Conservation (phyloP, 2,888 invertebrate genomes). For the Lasius fuliginosus region DNA sequence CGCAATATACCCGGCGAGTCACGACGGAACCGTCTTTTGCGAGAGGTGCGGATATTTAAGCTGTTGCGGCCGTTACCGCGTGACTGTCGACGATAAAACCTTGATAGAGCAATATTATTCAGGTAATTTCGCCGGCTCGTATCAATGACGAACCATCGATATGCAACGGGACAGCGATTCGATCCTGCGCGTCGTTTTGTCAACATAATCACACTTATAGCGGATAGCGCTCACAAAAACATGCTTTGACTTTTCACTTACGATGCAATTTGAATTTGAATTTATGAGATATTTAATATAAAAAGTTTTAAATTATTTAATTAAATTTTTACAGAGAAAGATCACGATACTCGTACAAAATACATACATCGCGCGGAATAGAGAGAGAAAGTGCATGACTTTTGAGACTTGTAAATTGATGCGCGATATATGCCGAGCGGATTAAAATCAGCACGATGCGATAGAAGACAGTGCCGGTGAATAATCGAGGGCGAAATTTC, state of each 20-base stretch:
- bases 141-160: background rate
- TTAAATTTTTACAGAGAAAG: background rate
- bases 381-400: slow-evolving; percentile 18
- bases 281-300: background rate
- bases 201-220: background rate
- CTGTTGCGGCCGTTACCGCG: slow-evolving; percentile 32
- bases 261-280: background rate
- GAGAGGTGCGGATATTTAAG: slow-evolving; percentile 32
- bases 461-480: slow-evolving; percentile 24
- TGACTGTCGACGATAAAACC: slow-evolving; percentile 52
- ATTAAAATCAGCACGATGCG: slow-evolving; percentile 38
- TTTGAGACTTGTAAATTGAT: slow-evolving; percentile 15
- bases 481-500: slow-evolving; percentile 51
- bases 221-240: background rate
- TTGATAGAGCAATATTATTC: slow-evolving; percentile 54
- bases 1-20: slow-evolving; percentile 31
- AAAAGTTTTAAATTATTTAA: background rate
- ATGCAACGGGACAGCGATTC: background rate
- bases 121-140: slow-evolving; percentile 31
- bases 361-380: background rate
- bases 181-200: background rate
- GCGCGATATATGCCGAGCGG: background rate
- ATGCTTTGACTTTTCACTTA: background rate
- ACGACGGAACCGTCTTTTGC: slow-evolving; percentile 19
- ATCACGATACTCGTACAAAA: background rate